Evolutionary conservation across 2,888 invertebrate genomes (phyloP).

Genomic region (Calliphora vomitoria): DNA sequence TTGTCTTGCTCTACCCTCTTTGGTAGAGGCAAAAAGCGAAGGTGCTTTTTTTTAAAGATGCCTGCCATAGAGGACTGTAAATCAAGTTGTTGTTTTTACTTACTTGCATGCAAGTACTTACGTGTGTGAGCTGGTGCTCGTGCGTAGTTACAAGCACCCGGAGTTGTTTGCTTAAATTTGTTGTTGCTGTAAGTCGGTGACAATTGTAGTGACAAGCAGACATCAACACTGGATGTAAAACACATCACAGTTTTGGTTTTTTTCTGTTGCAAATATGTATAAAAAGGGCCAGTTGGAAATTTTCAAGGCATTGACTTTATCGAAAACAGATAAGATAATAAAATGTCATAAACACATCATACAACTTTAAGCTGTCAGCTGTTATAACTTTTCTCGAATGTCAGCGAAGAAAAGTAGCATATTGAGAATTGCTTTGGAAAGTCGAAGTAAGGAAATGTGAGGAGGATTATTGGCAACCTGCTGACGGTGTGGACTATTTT

Average conservation of each 20-base stretch:
- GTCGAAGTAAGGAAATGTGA: too few species aligned
- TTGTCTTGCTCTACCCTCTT: background rate
- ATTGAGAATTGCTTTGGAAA: too few species aligned
- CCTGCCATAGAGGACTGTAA: conserved; percentile 41
- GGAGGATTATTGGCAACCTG: too few species aligned
- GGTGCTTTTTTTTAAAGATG: conserved; percentile 34
- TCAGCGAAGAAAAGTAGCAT: too few species aligned
- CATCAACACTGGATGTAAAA: conserved; percentile 72
- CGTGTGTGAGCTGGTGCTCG: conserved; percentile 55
- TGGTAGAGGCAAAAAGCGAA: conserved; percentile 10
- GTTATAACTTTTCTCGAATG: too few species aligned
- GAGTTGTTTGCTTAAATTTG: conserved; percentile 54
- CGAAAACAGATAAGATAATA: too few species aligned
- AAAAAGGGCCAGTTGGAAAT: conserved; percentile 6
- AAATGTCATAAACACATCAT: too few species aligned
- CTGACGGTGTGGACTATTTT: too few species aligned
- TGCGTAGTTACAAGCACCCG: conserved; percentile 51
- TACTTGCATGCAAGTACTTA: background rate
- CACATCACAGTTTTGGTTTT: conserved; percentile 42
- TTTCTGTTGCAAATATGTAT: background rate
- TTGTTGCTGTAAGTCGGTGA: conserved; percentile 57
- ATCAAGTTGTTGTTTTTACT: conserved; percentile 65
- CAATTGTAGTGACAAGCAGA: conserved; percentile 73
- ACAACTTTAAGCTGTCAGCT: too few species aligned
- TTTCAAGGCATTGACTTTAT: background rate